Percentiles rank a stretch among this genome's conserved stretches.
Evolutionary conservation across 2,888 invertebrate genomes (phyloP).

Genomic region (Dynastes tityus): DNA sequence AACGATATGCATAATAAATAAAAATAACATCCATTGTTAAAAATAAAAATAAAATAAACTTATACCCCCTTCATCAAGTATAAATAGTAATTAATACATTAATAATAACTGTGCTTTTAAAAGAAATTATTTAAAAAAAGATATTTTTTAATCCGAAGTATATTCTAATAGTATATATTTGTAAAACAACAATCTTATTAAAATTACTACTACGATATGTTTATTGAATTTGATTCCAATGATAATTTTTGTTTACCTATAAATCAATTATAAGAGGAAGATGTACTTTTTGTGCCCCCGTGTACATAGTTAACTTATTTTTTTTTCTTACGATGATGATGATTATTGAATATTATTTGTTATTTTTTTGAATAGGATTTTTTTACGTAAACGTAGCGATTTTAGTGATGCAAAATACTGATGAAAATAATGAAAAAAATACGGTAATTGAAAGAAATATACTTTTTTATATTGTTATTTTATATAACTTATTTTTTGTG

Average conservation of each 20-base stretch:
- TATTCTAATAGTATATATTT: slow-evolving; percentile 30
- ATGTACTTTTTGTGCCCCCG: slow-evolving; percentile 16
- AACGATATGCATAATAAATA: not conserved
- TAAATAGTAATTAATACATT: not conserved
- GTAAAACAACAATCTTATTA: slow-evolving; percentile 13
- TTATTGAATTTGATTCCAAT: not conserved
- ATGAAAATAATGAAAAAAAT: not conserved
- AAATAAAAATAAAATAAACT: no score
- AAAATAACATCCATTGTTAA: not conserved
- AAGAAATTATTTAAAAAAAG: slow-evolving; percentile 20
- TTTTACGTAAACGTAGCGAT: slow-evolving; percentile 29
- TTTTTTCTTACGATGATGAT: slow-evolving; percentile 43
- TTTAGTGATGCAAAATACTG: not conserved
- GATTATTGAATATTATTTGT: slow-evolving; percentile 14
- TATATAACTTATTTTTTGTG: slow-evolving; percentile 43
- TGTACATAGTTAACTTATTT: slow-evolving; percentile 57
- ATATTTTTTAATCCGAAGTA: slow-evolving; percentile 29
- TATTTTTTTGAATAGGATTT: slow-evolving; percentile 41
- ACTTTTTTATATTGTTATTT: slow-evolving; percentile 46
- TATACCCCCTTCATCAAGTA: not conserved
- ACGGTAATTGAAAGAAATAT: slow-evolving; percentile 5
- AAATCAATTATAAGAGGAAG: not conserved
- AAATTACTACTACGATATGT: not conserved
- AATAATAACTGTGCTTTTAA: slow-evolving; percentile 22
- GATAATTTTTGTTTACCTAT: not conserved